Evolutionary conservation across 2,888 invertebrate genomes (phyloP), one percentile per base, ranked within the genome.

Genomic region (Tetragnatha montana): DNA sequence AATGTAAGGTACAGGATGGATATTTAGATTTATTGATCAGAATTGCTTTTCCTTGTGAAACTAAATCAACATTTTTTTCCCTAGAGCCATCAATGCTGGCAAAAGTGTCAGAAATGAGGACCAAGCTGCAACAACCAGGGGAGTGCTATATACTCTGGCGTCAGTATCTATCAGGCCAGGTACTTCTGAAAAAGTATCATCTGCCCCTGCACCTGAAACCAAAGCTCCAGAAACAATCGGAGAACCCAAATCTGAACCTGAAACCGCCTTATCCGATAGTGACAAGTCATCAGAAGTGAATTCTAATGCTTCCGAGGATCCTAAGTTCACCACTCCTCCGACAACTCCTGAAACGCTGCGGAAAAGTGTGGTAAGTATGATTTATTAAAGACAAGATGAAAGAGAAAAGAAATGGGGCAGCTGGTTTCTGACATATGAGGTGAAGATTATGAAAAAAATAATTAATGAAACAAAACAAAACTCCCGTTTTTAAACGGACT

Each of bases 51-150:
- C 35, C 35, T n/a, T 35, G 35, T 35, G 4, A 35, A 35, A 4
- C 35, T 35, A 35, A 35, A 35, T 35, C 4, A 35, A 35, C 35
- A 35, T 79, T 74, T 75, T 50, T 81, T 70, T 79, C 87, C 92
- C n/a, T 91, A 94, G 94, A 91, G 93, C 94, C 92, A 96, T 97
- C 60, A 97, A 97, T 93, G 96, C 96, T n/a, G 96, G 96, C 0
- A 97, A 97, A 93, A 96, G 96, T 49, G 94, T 94, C 86, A 95
- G 95, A 94, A 97, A 97, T 93, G 97, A 97, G 93, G 97, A 97
- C 93, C 96, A 96, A 93, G 96, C 96, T 0, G 90, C 93, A n/a
- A 92, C 93, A 69, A 92, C 93, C 79, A 91, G 92, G 51, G 93
- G 93, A 17, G 89, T 92, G 8, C 91, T 94, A 71, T 82, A 84